phyloP scores from a whole-genome alignment of 1,140 invertebrate species.

The Hypsibius dujardini region DNA sequence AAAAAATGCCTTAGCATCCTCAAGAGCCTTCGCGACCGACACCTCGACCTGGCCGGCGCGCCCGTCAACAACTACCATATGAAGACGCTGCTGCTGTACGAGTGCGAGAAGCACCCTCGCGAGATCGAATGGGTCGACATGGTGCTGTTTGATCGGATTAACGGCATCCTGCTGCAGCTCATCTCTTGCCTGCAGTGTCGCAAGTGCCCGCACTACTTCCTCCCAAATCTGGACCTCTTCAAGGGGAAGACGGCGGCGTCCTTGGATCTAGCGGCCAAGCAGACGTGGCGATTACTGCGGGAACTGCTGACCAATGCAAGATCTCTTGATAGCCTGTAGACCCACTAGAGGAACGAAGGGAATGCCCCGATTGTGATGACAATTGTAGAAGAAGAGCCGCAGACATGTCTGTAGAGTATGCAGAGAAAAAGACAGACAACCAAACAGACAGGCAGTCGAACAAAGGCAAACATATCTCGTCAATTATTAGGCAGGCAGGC shows the following conservation, averaged over 20 bases:
- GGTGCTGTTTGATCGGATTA: slow-evolving; percentile 78
- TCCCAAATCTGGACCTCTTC: slow-evolving; percentile 75
- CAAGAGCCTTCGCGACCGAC: slow-evolving; percentile 78
- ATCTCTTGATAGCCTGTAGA: slow-evolving; percentile 79
- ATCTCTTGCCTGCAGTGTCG: slow-evolving; percentile 93
- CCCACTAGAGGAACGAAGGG: no score
- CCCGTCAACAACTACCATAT: slow-evolving; percentile 84
- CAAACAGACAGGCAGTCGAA: no score
- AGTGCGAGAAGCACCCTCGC: slow-evolving; percentile 91
- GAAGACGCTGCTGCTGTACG: slow-evolving; percentile 82
- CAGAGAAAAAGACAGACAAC: no score
- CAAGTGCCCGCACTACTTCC: slow-evolving; percentile 82
- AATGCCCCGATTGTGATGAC: no score
- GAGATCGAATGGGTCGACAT: slow-evolving; percentile 90
- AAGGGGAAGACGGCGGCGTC: slow-evolving; percentile 80
- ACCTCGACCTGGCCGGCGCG: slow-evolving; percentile 76
- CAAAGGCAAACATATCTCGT: no score
- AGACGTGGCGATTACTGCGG: slow-evolving; percentile 77
- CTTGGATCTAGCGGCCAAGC: slow-evolving; percentile 84
- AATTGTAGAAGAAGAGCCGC: no score
- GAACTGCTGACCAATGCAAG: slow-evolving; percentile 82
- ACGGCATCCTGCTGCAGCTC: slow-evolving; percentile 84
- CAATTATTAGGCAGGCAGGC: no score
- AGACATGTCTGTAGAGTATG: no score
- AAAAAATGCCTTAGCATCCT: slow-evolving; percentile 73